Conservation (phyloP, 2,113 vertebrate genomes). For the Melanotaenia duboulayi region DNA sequence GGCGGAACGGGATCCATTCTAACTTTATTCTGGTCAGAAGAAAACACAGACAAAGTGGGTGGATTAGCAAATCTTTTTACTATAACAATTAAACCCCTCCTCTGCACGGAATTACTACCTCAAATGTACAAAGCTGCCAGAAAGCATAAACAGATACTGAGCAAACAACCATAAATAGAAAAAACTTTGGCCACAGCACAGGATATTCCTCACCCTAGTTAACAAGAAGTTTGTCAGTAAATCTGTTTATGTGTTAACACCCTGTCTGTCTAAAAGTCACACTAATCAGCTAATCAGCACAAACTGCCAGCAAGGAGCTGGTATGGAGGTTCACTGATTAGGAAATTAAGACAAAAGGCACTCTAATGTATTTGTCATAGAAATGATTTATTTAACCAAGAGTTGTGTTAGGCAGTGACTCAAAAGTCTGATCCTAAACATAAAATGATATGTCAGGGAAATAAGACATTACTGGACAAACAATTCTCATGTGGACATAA, state of each 20-base stretch:
- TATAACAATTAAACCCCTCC: background rate
- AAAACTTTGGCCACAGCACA: conserved; percentile 29
- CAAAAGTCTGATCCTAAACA: too few relatives aligned
- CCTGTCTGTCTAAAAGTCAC: conserved; percentile 49
- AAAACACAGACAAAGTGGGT: conserved; percentile 2
- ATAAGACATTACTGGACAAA: too few relatives aligned
- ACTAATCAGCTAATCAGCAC: conserved; percentile 4
- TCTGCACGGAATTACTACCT: background rate
- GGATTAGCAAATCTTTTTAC: background rate
- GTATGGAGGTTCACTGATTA: conserved; percentile 8
- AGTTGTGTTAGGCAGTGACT: background rate
- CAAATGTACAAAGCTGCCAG: background rate
- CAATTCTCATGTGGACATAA: too few relatives aligned
- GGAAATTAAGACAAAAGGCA: background rate
- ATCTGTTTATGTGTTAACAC: conserved; percentile 44
- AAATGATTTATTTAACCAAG: background rate
- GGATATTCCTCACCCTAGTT: conserved; percentile 29
- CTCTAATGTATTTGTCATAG: background rate
- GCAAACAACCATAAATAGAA: conserved; percentile 39
- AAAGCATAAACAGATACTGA: conserved; percentile 14
- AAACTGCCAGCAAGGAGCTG: conserved; percentile 13
- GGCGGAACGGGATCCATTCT: conserved; percentile 70
- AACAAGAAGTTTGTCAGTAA: conserved; percentile 36
- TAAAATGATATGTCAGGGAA: too few relatives aligned
- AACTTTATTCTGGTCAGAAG: conserved; percentile 79